These are phyloP conservation scores for Formicarius rufipectus DNA, from an alignment of 2,113 vertebrate genomes.

Conservation along the genomic window DNA sequence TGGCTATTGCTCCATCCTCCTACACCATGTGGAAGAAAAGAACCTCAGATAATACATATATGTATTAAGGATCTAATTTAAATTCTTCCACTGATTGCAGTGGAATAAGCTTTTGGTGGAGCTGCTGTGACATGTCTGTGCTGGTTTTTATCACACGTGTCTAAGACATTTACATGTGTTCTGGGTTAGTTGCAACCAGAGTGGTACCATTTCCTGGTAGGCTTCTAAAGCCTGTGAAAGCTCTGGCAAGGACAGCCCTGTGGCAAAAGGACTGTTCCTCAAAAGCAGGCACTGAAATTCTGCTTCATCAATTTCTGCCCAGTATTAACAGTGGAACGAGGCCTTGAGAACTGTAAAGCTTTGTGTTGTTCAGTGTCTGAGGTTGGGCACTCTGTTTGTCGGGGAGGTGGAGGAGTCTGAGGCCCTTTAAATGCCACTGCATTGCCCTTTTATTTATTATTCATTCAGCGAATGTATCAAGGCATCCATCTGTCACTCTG, in stretches of 20 bases:
- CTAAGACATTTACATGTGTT: background rate
- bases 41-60: background rate
- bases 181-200: background rate
- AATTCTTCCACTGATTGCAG: background rate
- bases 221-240: background rate
- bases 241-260: background rate
- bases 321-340: background rate
- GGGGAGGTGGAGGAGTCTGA: background rate
- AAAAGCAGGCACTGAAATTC: background rate
- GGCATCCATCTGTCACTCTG: slow-evolving; percentile 32
- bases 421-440: slow-evolving; percentile 19
- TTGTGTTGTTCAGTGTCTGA: background rate
- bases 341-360: background rate
- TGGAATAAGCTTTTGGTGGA: background rate
- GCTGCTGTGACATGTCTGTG: background rate
- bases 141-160: background rate
- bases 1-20: background rate
- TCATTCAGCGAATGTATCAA: slow-evolving; percentile 36
- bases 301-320: background rate
- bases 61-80: background rate
- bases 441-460: slow-evolving; percentile 46
- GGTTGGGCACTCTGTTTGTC: background rate
- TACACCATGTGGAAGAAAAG: background rate
- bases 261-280: background rate
- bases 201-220: background rate